Conservation (phyloP, 2,113 vertebrate species). For the Isurus oxyrinchus region DNA sequence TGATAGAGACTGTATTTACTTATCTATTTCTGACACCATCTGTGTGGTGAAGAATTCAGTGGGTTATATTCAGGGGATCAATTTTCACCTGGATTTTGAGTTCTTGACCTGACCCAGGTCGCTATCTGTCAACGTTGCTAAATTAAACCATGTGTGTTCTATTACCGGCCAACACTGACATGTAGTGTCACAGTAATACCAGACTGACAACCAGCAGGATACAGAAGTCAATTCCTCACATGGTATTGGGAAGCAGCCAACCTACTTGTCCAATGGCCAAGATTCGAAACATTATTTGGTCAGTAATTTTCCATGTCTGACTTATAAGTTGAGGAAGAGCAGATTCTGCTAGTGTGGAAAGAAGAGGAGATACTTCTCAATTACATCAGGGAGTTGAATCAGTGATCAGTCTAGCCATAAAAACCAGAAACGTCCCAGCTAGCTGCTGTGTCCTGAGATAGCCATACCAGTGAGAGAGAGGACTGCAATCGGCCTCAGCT, state of each 20-base stretch:
- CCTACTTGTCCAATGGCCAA: not conserved
- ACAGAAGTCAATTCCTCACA: not conserved
- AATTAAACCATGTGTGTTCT: not conserved
- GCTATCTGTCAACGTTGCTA: not conserved
- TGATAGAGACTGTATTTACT: not conserved
- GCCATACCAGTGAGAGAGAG: not conserved
- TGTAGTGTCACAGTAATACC: not conserved
- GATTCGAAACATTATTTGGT: not conserved
- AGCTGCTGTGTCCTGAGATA: not conserved
- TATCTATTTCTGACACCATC: not conserved
- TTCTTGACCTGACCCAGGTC: not conserved
- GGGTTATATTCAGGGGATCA: not conserved
- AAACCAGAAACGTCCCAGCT: not conserved
- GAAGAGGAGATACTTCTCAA: not conserved
- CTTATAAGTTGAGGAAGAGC: not conserved
- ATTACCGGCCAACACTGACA: not conserved
- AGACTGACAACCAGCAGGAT: not conserved
- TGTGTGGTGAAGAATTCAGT: not conserved
- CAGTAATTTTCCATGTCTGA: not conserved
- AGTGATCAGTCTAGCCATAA: not conserved
- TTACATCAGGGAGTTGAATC: not conserved
- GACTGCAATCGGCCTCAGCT: not conserved
- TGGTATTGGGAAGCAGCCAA: conserved; percentile 2
- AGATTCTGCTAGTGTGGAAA: not conserved
- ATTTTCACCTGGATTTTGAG: not conserved